phyloP scores from a whole-genome alignment of 2,797 vertebrate genomes.

The Sebastes dallii region DNA sequence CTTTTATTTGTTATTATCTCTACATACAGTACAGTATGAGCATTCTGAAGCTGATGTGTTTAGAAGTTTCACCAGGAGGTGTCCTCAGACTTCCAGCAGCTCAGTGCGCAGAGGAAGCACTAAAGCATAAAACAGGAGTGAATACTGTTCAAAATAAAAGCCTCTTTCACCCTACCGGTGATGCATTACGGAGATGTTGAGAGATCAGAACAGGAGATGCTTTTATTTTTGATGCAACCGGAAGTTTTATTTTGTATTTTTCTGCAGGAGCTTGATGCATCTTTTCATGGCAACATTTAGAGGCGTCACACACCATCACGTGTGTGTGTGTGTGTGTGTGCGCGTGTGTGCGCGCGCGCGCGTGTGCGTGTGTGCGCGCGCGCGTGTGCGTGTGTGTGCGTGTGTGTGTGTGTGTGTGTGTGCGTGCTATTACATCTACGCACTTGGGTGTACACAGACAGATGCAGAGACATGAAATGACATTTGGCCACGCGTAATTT shows the following conservation, averaged over 20 bases:
- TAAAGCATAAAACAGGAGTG: fast-evolving
- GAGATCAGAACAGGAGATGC: not conserved
- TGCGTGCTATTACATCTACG: conserved; percentile 11
- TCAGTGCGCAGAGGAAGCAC: conserved; percentile 47
- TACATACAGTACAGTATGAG: not conserved
- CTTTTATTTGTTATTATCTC: not conserved
- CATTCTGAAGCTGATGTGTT: not conserved
- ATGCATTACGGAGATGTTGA: not conserved
- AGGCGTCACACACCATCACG: conserved; percentile 46
- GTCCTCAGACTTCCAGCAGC: conserved; percentile 1
- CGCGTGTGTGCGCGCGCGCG: not conserved
- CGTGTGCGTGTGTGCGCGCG: fast-evolving
- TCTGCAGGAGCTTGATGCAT: conserved; percentile 4
- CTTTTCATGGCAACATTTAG: not conserved
- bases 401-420: not conserved
- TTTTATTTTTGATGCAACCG: conserved; percentile 29
- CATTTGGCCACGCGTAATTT: conserved; percentile 45
- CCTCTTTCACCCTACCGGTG: not conserved
- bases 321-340: no score
- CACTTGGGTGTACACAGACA: conserved; percentile 4
- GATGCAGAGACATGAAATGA: conserved; percentile 17
- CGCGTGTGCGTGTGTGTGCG: not conserved
- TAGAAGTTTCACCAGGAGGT: conserved; percentile 5
- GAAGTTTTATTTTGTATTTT: not conserved
- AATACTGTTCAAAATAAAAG: conserved; percentile 37